Evolutionary conservation across 2,797 vertebrate genomes (phyloP), one percentile per base, ranked within the genome.

Genomic region (Micropoecilia bifurca): DNA sequence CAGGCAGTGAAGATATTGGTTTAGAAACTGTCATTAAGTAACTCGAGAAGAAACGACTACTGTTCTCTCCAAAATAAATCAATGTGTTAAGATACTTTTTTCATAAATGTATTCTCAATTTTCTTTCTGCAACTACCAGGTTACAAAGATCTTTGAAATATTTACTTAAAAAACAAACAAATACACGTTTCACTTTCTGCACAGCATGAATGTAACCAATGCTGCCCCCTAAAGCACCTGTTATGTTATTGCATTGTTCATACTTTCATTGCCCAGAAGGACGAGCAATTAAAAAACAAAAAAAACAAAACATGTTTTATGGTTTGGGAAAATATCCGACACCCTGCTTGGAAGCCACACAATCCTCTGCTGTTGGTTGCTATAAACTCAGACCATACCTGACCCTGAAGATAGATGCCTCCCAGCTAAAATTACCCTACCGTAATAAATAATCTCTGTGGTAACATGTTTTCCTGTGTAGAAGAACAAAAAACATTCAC

Each of bases 181-280:
- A 39, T 4, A 28, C 20, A 68, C 53, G 39, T 9, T 77, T 71
- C 83, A 59, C 39, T 76, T 39, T 72, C 77, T 87, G 61, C 71
- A 80, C 46, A 79, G 82, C 28, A 47, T 39, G 76, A 77, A 73
- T 46, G 83, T 82, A 88, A 87, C 33, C 77, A 88, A 90, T 66
- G 83, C 84, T 84, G 91, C 91, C 92, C 91, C 83, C 93, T 88
- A 83, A 61, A 91, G 93, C 84, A 86, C 84, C 81, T 75, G 78
- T 63, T 50, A 43, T 61, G 76, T 87, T 91, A 94, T 94, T 94
- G 94, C 91, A 93, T 94, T 71, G 25, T 85, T 76, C 9, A 76
- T 72, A 80, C 61, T 41, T 43, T 82, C 43, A 83, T 41, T 47
- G 74, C 47, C 61, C 53, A 9, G 81, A 88, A 79, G 43, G 36